Base-by-base conservation (phyloP, 2,797 vertebrate genomes). In the Agapornis canus region DNA sequence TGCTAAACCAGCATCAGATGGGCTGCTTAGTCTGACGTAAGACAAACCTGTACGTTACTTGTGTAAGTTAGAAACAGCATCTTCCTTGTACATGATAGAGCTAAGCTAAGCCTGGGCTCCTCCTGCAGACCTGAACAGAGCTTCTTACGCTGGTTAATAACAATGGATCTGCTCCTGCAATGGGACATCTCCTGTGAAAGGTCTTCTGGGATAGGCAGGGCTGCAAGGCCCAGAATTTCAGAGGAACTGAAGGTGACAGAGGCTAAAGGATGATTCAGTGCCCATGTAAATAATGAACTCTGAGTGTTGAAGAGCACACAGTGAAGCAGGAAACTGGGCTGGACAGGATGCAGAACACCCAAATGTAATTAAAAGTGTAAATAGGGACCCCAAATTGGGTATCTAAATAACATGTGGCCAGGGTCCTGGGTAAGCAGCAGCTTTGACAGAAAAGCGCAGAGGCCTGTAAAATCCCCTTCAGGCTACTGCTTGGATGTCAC, bases 371-470 rank as follows among this genome's bases (percentile, higher is more conserved):
- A 56, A 64, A 70, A 72, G 22, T 35, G 64, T 39, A 29, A 85
- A n/a, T 9, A 29, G 45, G 25, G 49, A 90, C n/a, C 45, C 49
- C 73, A 78, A 52, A 70, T 11, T 75, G 42, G 91, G 75, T 42
- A 83, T 21, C 45, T 88, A 56, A 75, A 80, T 75, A 65, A 92
- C 86, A 86, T 49, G 35, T 87, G 66, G 65, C 37, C 35, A 49
- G 78, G 78, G 84, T 79, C 76, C 60, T 70, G 72, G 29, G 37
- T 48, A 91, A 80, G 71, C 49, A 68, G 65, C 69, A 89, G 80
- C 82, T 80, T 84, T 4, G 3, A 65, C 68, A 72, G 68, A 42
- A 79, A 73, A 85, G 64, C 52, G 37, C 57, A 77, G 82, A 83
- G 49, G 72, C 80, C 66, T 89, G 23, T 82, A 79, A 92, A 88